phyloP scores from a whole-genome alignment of 2,797 vertebrate species.

The Xyrichtys novacula region DNA sequence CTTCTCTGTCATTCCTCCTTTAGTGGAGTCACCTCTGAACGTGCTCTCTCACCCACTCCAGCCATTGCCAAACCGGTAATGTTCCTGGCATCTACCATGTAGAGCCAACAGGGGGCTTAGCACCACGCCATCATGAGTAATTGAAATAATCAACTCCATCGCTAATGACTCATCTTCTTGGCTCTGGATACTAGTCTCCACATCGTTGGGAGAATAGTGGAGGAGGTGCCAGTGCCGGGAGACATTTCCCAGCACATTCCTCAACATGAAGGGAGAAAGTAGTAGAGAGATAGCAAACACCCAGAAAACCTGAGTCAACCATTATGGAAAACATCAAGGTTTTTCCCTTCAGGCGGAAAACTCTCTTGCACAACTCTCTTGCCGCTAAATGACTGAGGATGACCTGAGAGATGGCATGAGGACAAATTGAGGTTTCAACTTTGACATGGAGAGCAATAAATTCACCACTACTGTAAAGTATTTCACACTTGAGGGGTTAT shows the following conservation, averaged over 20 bases:
- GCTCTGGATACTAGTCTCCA: constrained; percentile 42
- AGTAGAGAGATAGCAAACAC: constrained; percentile 37
- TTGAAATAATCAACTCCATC: constrained; percentile 64
- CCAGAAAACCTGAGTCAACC: constrained; percentile 64
- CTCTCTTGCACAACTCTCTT: constrained; percentile 54
- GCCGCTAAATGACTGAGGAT: constrained; percentile 44
- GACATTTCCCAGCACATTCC: constrained; percentile 72
- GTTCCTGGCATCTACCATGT: constrained; percentile 41
- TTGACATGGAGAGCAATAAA: constrained; percentile 51
- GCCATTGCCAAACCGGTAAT: constrained; percentile 46
- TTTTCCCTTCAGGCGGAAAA: constrained; percentile 23
- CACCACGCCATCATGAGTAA: constrained; percentile 63
- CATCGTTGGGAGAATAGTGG: constrained; percentile 44
- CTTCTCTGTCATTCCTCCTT: background rate
- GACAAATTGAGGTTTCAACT: constrained; percentile 57
- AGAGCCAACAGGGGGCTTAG: constrained; percentile 38
- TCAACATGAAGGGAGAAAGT: constrained; percentile 17
- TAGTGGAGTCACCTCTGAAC: constrained; percentile 13
- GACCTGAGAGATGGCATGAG: constrained; percentile 55
- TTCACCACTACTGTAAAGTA: constrained; percentile 43
- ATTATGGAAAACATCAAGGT: constrained; percentile 61
- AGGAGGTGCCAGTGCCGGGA: constrained; percentile 62
- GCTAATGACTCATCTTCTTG: constrained; percentile 74
- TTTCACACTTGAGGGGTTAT: constrained; percentile 46
- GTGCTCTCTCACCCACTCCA: constrained; percentile 31